Conservation (phyloP, 2,797 vertebrate genomes). For the Spondyliosoma cantharus region DNA sequence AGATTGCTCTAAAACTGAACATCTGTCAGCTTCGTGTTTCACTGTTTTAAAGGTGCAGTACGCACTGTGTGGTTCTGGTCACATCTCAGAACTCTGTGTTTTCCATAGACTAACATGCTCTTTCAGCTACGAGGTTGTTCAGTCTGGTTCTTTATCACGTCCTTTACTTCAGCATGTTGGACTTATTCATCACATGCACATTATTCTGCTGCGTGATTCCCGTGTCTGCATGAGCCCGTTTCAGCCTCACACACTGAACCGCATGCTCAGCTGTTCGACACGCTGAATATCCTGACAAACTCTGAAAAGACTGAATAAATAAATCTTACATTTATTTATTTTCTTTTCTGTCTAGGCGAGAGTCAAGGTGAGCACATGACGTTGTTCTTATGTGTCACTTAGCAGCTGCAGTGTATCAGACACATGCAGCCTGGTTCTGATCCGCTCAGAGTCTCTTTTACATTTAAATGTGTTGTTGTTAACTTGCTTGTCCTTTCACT, state of each 20-base stretch:
- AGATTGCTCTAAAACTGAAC: constrained; percentile 62
- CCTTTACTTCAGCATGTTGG: constrained; percentile 27
- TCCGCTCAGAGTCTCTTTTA: constrained; percentile 1
- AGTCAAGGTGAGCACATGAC: constrained; percentile 82
- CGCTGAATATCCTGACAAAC: constrained; percentile 44
- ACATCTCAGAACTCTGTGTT: background rate
- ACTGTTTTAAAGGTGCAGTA: constrained; percentile 39
- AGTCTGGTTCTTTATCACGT: constrained; percentile 18
- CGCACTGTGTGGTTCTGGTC: constrained; percentile 13
- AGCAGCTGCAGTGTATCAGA: constrained; percentile 38
- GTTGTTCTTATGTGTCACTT: constrained; percentile 60
- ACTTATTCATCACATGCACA: constrained; percentile 22
- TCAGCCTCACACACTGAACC: background rate
- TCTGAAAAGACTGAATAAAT: constrained; percentile 68
- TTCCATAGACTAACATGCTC: constrained; percentile 16
- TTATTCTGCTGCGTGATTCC: background rate
- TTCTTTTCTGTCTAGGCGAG: constrained; percentile 65
- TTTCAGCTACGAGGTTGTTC: constrained; percentile 20
- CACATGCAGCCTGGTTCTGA: constrained; percentile 3
- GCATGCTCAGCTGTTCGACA: constrained; percentile 30
- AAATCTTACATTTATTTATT: constrained; percentile 75
- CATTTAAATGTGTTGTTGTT: constrained; percentile 40
- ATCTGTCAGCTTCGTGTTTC: constrained; percentile 36
- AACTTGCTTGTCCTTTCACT: constrained; percentile 32
- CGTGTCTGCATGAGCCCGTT: constrained; percentile 35